Base-by-base conservation (phyloP, 2,888 invertebrate species). In the Luffia ferchaultella region DNA sequence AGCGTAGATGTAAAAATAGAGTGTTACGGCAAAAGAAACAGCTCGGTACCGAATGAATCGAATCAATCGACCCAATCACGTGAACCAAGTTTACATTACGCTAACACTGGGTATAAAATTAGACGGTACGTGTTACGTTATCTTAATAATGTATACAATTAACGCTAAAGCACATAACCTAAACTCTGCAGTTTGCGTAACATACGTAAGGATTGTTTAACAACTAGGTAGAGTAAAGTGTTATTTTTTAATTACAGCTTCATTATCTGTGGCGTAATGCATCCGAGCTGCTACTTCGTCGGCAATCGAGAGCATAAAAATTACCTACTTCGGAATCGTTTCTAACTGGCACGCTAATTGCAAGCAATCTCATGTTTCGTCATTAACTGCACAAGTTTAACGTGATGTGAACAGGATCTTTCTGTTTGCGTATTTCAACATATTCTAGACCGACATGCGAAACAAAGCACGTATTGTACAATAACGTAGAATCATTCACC, bases 21-120 rank as follows among this genome's bases (percentile, higher is more conserved):
- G 12, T 12, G 30, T 30, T n/a, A n/a, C n/a, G 30, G 30, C 12
- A 30, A 30, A 30, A 30, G 3, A 30, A 30, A 30, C 12, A 3
- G 30, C 12, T 30, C 12, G 30, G 30, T 12, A 30, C 12, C 30
- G 5, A 30, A 30, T 12, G 30, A 3, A 30, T 30, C 30, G 12
- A 12, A 30, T 30, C 30, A 30, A 76, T 74, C 68, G 76, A 71
- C 73, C 73, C 62, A 67, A 73, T 76, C 73, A 68, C 66, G 71
- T 67, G 68, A 56, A 60, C 54, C 56, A 55, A 54, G 68, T 70
- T 75, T 73, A 70, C 64, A 60, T 60, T 66, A 63, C 55, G 64
- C 12, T 3, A 30, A 30, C 30, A 12, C 12, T 30, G 30, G 5
- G 30, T 30, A 12, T 30, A 30, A 30, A 30, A 30, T 9, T 48